A percentile compares a stretch with the other conserved stretches of the same genome.
phyloP scores from a whole-genome alignment of 2,888 invertebrate species.

The Ligdia adustata region DNA sequence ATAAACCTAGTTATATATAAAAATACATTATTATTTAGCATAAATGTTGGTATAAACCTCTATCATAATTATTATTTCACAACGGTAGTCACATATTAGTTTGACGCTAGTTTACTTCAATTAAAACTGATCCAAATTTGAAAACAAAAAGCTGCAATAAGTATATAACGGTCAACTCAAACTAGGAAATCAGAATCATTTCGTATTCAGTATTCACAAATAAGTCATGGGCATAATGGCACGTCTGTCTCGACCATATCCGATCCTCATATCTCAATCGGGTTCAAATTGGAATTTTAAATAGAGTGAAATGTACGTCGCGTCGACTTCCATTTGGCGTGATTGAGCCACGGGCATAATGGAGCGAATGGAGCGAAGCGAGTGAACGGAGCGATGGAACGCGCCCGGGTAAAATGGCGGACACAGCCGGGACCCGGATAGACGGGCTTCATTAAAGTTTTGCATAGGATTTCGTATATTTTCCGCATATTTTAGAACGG shows the following conservation, averaged over 20 bases:
- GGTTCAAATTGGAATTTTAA: slow-evolving; percentile 57
- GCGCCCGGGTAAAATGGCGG: slow-evolving; percentile 49
- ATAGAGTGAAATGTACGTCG: slow-evolving; percentile 63
- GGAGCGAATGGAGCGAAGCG: slow-evolving; percentile 34
- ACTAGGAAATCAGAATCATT: neutral
- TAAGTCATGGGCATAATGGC: slow-evolving; percentile 25
- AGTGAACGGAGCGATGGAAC: slow-evolving; percentile 10
- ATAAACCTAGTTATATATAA: too few relatives aligned
- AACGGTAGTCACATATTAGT: too few relatives aligned
- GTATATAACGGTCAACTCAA: too few relatives aligned
- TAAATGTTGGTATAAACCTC: too few relatives aligned
- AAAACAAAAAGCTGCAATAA: too few relatives aligned
- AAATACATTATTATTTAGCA: too few relatives aligned
- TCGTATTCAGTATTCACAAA: slow-evolving; percentile 15
- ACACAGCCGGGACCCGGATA: slow-evolving; percentile 46
- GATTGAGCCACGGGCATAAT: slow-evolving; percentile 62
- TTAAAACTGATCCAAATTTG: too few relatives aligned
- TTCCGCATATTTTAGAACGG: slow-evolving; percentile 25
- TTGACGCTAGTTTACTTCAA: too few relatives aligned
- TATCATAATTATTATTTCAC: too few relatives aligned
- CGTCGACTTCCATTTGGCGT: slow-evolving; percentile 64
- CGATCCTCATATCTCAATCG: slow-evolving; percentile 54
- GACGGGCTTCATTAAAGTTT: slow-evolving; percentile 42
- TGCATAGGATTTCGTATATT: slow-evolving; percentile 39
- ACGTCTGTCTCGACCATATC: slow-evolving; percentile 44